Base-by-base conservation (phyloP, 2,113 vertebrate species). In the Myiozetetes cayanensis region DNA sequence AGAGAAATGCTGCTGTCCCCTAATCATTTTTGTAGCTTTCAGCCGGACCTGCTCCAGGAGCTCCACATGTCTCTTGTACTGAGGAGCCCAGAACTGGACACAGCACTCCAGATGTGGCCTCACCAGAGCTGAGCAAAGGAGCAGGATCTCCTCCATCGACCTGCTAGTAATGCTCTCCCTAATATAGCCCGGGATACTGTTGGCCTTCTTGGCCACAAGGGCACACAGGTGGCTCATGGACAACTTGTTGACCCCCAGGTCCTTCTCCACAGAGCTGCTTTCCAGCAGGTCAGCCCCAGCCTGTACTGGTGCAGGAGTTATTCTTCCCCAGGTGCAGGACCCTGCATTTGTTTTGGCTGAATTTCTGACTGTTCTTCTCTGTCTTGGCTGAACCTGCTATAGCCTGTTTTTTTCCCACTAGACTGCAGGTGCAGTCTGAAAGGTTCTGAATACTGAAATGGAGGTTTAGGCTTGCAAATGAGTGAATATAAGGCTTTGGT, bases 41-140 rank as follows among this genome's bases (percentile, higher is more conserved):
- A 6, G 5, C 0, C 49, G 9, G 31, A 72, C 35, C n/a, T 0
- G 0, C 30, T 25, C 20, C 16, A 47, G 49, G 41, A 35, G 13
- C 5, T 72, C 17, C 0, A 0, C 1, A 1, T 80, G 6, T 7
- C 12, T 53, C 41, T 1, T 31, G 24, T 31, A 3, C 59, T 27
- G 1, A 13, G 35, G 11, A 73, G 2, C 17, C 43, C 35, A 73
- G 13, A 50, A 2, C 35, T 72, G 75, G 6, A 8, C 50, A 18
- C 30, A 35, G 14, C 24, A 35, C 7, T 56, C 13, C 43, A 2
- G 25, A 31, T 35, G 30, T 35, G 37, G 20, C 58, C 43, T 49
- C 35, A 35, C 35, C 9, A 55, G 11, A 31, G 47, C 75, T 65
- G 67, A 80, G 21, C 5, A 73, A 58, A 47, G 21, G 14, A 21